Conservation (phyloP, 2,888 invertebrate species). For the Chromoteleia sp. region DNA sequence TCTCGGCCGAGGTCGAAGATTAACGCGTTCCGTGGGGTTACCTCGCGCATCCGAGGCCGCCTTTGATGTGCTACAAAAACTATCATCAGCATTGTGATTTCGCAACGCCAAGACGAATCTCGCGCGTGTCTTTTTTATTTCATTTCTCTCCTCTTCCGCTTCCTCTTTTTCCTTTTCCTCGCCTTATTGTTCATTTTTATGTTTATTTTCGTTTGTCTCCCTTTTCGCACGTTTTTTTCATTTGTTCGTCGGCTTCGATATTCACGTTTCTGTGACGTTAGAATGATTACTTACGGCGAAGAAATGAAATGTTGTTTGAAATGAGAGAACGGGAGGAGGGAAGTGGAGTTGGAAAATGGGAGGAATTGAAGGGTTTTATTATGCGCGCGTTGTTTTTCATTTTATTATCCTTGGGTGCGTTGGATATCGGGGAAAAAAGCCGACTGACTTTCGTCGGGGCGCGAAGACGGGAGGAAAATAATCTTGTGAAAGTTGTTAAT, state of each 20-base stretch:
- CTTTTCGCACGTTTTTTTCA: constrained; percentile 19
- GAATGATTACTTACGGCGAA: constrained; percentile 50
- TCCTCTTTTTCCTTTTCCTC: not conserved
- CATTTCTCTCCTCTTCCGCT: not conserved
- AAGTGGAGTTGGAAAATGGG: constrained; percentile 55
- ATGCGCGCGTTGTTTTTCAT: constrained; percentile 47
- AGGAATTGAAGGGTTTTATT: constrained; percentile 43
- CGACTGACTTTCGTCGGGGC: not conserved
- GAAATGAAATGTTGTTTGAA: constrained; percentile 50
- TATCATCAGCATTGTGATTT: constrained; percentile 53
- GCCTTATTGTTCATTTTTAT: constrained; percentile 3
- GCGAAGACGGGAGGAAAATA: not conserved
- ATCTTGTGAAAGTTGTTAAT: not conserved
- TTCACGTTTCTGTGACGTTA: constrained; percentile 44
- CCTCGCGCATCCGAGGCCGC: constrained; percentile 64
- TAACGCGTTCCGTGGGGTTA: constrained; percentile 72
- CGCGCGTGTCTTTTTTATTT: constrained; percentile 20
- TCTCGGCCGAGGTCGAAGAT: constrained; percentile 71
- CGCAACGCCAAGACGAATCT: constrained; percentile 13
- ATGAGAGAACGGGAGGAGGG: constrained; percentile 24
- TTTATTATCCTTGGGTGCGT: constrained; percentile 37
- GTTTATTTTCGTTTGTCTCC: constrained; percentile 20
- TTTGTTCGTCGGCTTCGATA: constrained; percentile 46
- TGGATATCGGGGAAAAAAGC: constrained; percentile 5
- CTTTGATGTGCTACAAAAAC: constrained; percentile 50